Conservation (phyloP, 2,888 invertebrate genomes). For the Chalcosyrphus nemorum region DNA sequence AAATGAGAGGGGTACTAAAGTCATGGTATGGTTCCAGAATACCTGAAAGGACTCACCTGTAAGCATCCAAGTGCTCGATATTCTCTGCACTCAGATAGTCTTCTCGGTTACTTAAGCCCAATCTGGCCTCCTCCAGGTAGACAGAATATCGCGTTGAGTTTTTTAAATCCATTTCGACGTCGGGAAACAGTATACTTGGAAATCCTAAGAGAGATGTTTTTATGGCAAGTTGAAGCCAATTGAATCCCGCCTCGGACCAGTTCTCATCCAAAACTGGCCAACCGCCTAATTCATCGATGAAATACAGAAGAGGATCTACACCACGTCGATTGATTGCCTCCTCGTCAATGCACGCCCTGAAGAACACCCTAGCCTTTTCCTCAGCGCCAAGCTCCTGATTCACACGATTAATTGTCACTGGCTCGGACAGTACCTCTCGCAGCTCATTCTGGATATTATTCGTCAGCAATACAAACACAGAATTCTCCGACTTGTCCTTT, state of each 20-base stretch:
- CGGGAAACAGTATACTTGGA: slow-evolving; percentile 24
- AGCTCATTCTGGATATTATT: slow-evolving; percentile 62
- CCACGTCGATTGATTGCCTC: slow-evolving; percentile 55
- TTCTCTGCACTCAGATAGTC: slow-evolving; percentile 57
- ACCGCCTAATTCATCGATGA: slow-evolving; percentile 66
- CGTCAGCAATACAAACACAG: slow-evolving; percentile 57
- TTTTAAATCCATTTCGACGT: slow-evolving; percentile 58
- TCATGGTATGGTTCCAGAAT: too few relatives aligned
- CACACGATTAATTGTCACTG: background rate
- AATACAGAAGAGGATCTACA: slow-evolving; percentile 55
- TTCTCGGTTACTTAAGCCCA: slow-evolving; percentile 57
- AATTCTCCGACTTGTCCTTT: slow-evolving; percentile 57
- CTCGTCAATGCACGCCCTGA: slow-evolving; percentile 52
- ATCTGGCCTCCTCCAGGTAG: slow-evolving; percentile 48
- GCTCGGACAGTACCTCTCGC: slow-evolving; percentile 46
- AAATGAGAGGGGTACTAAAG: too few relatives aligned
- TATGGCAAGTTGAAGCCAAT: slow-evolving; percentile 60
- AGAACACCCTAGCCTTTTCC: slow-evolving; percentile 62
- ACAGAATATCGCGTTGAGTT: slow-evolving; percentile 53
- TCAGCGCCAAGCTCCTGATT: slow-evolving; percentile 56
- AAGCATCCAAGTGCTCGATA: slow-evolving; percentile 56
- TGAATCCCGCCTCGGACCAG: slow-evolving; percentile 58
- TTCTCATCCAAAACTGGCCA: slow-evolving; percentile 69
- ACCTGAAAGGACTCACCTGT: slow-evolving; percentile 24
- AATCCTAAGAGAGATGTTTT: slow-evolving; percentile 35